A percentile compares a stretch with the other conserved stretches of the same genome.
phyloP scores from a whole-genome alignment of 2,113 vertebrate genomes.

The Pogona vitticeps region DNA sequence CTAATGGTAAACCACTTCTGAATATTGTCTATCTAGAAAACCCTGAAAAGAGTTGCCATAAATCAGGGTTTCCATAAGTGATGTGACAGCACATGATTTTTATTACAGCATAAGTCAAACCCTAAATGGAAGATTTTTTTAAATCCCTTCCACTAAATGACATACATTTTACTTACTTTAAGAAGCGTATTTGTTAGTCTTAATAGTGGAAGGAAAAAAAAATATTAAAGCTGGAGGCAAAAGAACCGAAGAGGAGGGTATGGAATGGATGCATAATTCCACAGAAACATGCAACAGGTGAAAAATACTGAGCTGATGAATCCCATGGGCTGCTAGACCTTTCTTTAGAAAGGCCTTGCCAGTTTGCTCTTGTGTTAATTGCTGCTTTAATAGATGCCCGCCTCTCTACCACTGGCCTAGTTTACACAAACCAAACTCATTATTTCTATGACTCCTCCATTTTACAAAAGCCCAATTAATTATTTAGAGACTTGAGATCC shows the following conservation, averaged over 20 bases:
- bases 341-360: neutral
- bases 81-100: too few species aligned
- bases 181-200: too few species aligned
- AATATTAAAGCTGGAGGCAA: neutral
- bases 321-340: neutral
- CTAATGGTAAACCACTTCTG: too few species aligned
- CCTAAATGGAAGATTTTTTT: too few species aligned
- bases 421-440: too few species aligned
- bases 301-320: neutral
- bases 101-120: too few species aligned
- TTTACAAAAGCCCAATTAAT: neutral
- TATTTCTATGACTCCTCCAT: neutral
- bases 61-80: too few species aligned
- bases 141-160: too few species aligned
- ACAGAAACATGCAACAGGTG: neutral
- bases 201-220: neutral
- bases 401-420: too few species aligned
- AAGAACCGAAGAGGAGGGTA: neutral
- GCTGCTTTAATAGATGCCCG: neutral
- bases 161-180: too few species aligned
- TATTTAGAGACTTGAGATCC: constrained; percentile 47
- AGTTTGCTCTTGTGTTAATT: neutral
- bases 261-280: neutral
- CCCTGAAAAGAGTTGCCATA: too few species aligned
- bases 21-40: too few species aligned